phyloP scores from a whole-genome alignment of 2,113 vertebrate genomes.

The Cacatua alba region DNA sequence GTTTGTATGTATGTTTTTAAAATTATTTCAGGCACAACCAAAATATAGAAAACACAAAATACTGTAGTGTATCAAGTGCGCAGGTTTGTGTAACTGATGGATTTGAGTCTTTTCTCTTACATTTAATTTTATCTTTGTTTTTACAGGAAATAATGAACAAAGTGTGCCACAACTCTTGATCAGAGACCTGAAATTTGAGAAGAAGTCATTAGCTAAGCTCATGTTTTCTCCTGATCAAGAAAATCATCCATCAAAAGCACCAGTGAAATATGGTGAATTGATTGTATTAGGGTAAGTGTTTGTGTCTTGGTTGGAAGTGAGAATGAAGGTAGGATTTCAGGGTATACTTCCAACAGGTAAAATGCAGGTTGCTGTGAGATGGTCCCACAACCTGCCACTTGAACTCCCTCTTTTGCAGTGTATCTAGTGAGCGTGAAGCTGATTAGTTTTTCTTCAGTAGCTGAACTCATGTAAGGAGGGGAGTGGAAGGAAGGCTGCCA shows the following conservation, averaged over 20 bases:
- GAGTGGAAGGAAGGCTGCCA: background rate
- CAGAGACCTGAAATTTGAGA: constrained; percentile 78
- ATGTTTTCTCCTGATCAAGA: constrained; percentile 99
- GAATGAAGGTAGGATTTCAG: background rate
- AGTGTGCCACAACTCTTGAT: constrained; percentile 79
- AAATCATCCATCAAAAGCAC: constrained; percentile 98
- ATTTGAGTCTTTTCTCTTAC: background rate
- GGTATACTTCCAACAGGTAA: background rate
- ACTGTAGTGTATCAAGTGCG: background rate
- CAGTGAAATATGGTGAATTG: constrained; percentile 98
- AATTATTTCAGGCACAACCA: background rate
- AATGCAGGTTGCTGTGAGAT: background rate
- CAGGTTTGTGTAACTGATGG: background rate
- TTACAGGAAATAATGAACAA: constrained; percentile 85
- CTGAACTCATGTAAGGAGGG: background rate
- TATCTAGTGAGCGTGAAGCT: background rate
- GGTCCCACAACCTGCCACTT: background rate
- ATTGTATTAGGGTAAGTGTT: constrained; percentile 96
- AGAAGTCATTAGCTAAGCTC: constrained; percentile 81
- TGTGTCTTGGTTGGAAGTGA: background rate
- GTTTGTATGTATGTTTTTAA: background rate
- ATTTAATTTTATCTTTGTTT: background rate
- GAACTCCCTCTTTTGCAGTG: background rate
- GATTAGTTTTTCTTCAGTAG: background rate
- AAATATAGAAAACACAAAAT: background rate